Conservation (phyloP, 2,797 vertebrate species). For the Notamacropus eugenii region DNA sequence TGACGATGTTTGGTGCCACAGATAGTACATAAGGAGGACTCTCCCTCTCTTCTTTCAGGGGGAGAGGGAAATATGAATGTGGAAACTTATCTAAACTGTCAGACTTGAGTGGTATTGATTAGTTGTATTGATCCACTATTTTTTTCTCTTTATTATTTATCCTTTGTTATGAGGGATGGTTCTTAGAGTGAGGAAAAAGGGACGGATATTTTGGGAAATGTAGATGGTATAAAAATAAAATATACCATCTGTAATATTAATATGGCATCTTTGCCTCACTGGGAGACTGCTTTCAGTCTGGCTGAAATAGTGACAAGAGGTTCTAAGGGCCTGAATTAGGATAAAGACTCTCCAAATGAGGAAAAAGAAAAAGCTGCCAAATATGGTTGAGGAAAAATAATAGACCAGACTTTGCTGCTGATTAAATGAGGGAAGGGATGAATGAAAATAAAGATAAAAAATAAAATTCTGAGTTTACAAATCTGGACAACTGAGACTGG, state of each 20-base stretch:
- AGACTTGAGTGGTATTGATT: not conserved
- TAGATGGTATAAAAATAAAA: not conserved
- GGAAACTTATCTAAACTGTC: not conserved
- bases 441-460: not conserved
- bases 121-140: not conserved
- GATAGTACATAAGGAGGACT: not conserved
- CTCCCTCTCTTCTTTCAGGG: not conserved
- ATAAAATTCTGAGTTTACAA: not conserved
- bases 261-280: not conserved
- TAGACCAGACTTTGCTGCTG: not conserved
- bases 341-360: not conserved
- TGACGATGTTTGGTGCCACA: not conserved
- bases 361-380: not conserved
- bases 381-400: not conserved
- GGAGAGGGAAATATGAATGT: not conserved
- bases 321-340: not conserved
- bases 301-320: not conserved
- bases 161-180: not conserved
- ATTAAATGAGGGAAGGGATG: not conserved
- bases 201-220: not conserved
- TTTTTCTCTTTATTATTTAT: not conserved
- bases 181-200: not conserved
- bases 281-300: not conserved
- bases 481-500: not conserved
- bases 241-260: not conserved